A percentile compares a stretch with the other conserved stretches of the same genome.
Conservation (phyloP, 2,797 vertebrate genomes). For the Oryzias dopingdopingensis region DNA sequence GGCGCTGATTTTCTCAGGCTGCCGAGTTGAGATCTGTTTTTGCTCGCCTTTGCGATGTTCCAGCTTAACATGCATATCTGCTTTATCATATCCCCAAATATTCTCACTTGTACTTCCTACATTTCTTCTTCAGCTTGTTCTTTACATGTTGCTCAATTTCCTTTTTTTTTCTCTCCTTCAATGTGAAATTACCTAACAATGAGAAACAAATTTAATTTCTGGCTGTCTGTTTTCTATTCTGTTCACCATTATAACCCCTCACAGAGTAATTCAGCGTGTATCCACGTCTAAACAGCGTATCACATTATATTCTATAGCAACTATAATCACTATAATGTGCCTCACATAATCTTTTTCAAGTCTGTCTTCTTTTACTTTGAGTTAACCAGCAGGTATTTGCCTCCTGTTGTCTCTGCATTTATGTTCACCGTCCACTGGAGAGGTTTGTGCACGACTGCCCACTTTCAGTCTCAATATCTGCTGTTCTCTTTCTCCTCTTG, state of each 20-base stretch:
- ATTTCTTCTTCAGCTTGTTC: conserved; percentile 8
- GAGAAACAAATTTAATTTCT: conserved; percentile 33
- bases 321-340: conserved; percentile 27
- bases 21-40: conserved; percentile 29
- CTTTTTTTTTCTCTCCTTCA: not conserved
- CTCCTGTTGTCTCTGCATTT: conserved; percentile 12
- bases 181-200: conserved; percentile 16
- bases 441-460: not conserved
- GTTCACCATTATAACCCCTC: conserved; percentile 28
- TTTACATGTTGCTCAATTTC: not conserved
- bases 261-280: conserved; percentile 30
- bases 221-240: conserved; percentile 11
- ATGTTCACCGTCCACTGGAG: conserved; percentile 7
- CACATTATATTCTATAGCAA: not conserved
- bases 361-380: conserved; percentile 14
- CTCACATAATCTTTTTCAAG: conserved; percentile 16
- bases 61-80: conserved; percentile 39
- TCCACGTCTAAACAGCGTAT: conserved; percentile 3
- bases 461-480: conserved; percentile 27
- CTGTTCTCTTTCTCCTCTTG: not conserved
- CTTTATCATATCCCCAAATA: conserved; percentile 39
- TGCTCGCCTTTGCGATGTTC: conserved; percentile 33
- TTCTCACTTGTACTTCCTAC: conserved; percentile 38
- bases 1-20: not conserved
- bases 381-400: conserved; percentile 18